phyloP scores from a whole-genome alignment of 2,113 vertebrate genomes.

The Ciconia maguari region DNA sequence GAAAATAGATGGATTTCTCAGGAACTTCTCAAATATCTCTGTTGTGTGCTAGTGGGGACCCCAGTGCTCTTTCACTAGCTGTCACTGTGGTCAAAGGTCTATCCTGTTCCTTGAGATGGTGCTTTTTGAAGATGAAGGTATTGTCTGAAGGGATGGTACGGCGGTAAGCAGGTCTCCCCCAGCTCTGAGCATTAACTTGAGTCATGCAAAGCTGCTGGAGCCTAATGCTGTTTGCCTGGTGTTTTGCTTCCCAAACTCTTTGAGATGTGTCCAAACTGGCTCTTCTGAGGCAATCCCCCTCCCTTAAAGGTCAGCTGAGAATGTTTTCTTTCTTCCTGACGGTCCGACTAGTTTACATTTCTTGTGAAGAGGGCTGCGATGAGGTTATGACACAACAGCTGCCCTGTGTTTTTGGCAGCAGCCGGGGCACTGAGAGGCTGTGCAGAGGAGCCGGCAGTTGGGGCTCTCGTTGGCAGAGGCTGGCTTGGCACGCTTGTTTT shows the following conservation, averaged over 20 bases:
- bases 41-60: neutral
- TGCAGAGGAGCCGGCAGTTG: neutral
- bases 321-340: constrained; percentile 35
- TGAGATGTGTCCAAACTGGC: neutral
- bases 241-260: neutral
- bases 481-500: neutral
- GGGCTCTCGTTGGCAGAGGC: neutral
- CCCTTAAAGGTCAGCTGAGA: neutral
- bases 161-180: neutral
- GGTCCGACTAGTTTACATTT: neutral
- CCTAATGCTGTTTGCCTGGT: neutral
- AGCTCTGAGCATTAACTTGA: neutral
- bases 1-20: neutral
- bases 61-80: neutral
- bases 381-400: constrained; percentile 48
- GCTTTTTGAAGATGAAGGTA: neutral
- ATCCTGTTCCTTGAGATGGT: neutral
- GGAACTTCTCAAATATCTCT: neutral
- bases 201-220: neutral
- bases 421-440: neutral
- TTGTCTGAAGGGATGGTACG: fast-evolving
- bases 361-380: neutral
- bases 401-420: constrained; percentile 18
- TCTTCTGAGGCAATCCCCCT: neutral
- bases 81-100: neutral